Evolutionary conservation across 2,113 vertebrate genomes (phyloP), one percentile per base, ranked within the genome.

Genomic region (Melanerpes formicivorus): DNA sequence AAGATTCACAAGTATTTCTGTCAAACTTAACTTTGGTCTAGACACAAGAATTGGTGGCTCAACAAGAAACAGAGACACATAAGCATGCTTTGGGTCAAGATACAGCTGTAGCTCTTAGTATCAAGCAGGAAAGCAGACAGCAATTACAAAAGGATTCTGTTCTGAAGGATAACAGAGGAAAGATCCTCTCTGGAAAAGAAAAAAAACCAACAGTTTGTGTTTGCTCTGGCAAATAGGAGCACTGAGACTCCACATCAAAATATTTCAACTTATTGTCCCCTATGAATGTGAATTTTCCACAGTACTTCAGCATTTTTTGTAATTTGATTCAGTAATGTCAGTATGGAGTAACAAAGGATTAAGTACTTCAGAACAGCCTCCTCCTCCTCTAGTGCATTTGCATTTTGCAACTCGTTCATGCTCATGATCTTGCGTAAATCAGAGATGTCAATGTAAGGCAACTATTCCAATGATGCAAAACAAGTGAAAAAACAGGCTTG

Each of bases 401-500:
- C 32, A 56, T 92, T 94, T 80, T 90, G 87, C 72, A 87, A 92
- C 64, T 83, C 82, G 71, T 70, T 95, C 89, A 92, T 44, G n/a
- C 48, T 42, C 80, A 87, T 1, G 5, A 56, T 87, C 79, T 87
- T 90, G 63, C 71, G 3, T 26, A 88, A 94, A 56, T 52, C 88
- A 70, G 55, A 74, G 30, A 42, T 60, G 55, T 60, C 79, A 81
- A 54, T 12, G 42, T 58, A 84, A 73, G 84, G 74, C 64, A 80
- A 87, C 30, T 5, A 84, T 52, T 87, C 13, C 78, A 70, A 12
- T 26, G 37, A 89, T 77, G 66, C 16, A 90, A 92, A 91, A 67
- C 17, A 52, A 80, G 32, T 48, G 46, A 46, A 87, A 59, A 70
- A 66, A 73, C 56, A 73, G 0, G 15, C 52, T 82, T 27, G 56